Evolutionary conservation across 2,113 vertebrate species (phyloP).

Genomic region (Leptobrachium leishanense): DNA sequence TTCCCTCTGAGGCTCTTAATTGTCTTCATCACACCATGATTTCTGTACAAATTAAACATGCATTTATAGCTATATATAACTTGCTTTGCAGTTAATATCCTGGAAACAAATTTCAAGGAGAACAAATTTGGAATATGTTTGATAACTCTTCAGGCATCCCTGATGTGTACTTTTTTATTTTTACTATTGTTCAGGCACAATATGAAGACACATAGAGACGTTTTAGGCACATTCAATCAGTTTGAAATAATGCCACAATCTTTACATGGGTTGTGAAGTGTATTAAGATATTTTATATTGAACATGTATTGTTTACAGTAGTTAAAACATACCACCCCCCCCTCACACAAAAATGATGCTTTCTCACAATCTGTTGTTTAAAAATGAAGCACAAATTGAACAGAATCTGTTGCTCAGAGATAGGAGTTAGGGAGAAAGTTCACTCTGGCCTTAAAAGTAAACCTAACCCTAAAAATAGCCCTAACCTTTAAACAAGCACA

Average conservation of each 20-base stretch:
- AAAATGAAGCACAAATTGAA: too few species aligned
- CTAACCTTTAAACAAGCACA: too few species aligned
- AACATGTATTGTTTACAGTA: too few species aligned
- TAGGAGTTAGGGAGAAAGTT: too few species aligned
- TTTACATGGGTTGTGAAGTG: not conserved
- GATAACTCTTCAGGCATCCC: not conserved
- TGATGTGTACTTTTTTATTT: conserved; percentile 11
- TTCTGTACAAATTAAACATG: conserved; percentile 85
- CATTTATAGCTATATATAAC: conserved; percentile 84
- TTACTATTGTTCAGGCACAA: not conserved
- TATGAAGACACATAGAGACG: not conserved
- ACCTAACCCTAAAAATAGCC: too few species aligned
- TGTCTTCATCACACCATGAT: conserved; percentile 87
- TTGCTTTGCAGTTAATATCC: conserved; percentile 81
- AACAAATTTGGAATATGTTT: conserved; percentile 59
- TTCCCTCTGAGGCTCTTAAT: conserved; percentile 84
- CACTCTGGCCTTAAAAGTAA: too few species aligned
- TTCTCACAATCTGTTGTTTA: too few species aligned
- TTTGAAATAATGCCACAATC: not conserved
- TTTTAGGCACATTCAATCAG: not conserved
- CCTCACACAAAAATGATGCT: too few species aligned
- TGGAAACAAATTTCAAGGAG: conserved; percentile 83
- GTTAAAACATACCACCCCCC: too few species aligned
- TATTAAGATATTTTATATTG: too few species aligned
- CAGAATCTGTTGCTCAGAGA: too few species aligned